A percentile compares a stretch with the other conserved stretches of the same genome.
These are phyloP conservation scores for Smutsia temminckii DNA, from an alignment of 2,797 vertebrate species.

Conservation along the genomic window DNA sequence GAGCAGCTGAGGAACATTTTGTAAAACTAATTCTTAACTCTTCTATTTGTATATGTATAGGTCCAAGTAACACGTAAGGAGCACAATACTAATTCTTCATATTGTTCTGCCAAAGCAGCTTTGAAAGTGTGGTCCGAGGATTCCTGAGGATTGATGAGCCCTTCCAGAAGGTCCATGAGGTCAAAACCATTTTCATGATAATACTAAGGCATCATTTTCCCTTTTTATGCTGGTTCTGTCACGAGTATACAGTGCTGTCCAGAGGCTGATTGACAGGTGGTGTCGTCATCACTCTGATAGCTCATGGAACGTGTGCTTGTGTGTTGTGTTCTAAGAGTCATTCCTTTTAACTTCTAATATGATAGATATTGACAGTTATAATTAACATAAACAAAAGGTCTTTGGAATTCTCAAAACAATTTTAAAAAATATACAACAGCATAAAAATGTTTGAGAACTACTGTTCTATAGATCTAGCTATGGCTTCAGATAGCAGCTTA, in stretches of 20 bases:
- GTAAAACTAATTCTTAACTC: not conserved
- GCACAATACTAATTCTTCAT: not conserved
- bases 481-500: not conserved
- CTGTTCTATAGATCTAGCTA: not conserved
- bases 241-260: not conserved
- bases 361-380: not conserved
- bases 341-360: not conserved
- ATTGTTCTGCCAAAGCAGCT: not conserved
- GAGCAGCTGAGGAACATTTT: not conserved
- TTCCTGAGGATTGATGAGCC: not conserved
- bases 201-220: not conserved
- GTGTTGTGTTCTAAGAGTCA: slow-evolving; percentile 1
- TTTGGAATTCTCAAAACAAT: not conserved
- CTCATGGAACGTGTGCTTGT: not conserved
- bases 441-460: not conserved
- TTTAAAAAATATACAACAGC: not conserved
- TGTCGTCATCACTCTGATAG: not conserved
- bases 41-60: not conserved
- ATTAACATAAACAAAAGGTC: not conserved
- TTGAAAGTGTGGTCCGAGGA: not conserved
- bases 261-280: not conserved
- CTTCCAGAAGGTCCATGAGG: not conserved
- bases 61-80: not conserved
- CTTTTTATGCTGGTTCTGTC: not conserved
- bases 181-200: not conserved